A percentile compares a stretch with the other conserved stretches of the same genome.
Evolutionary conservation across 2,888 invertebrate species (phyloP).

Genomic region (Temnothorax rugatulus): DNA sequence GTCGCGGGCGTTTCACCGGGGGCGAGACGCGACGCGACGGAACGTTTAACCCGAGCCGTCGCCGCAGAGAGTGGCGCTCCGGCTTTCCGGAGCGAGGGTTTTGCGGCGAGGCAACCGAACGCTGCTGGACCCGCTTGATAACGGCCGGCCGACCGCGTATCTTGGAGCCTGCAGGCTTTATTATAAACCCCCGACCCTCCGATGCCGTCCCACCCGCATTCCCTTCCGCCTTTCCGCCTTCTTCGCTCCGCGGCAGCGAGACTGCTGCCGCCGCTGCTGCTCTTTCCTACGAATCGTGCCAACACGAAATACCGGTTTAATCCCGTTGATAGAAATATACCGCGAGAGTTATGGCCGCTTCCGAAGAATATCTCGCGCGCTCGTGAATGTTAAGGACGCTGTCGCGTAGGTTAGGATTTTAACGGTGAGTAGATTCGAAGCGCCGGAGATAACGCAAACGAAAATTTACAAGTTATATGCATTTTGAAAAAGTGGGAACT

Average conservation of each 20-base stretch:
- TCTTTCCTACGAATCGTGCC: slow-evolving; percentile 40
- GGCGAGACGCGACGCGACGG: slow-evolving; percentile 41
- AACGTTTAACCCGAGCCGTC: slow-evolving; percentile 56
- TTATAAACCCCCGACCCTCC: slow-evolving; percentile 82
- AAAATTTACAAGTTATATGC: neutral
- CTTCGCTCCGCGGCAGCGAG: slow-evolving; percentile 60
- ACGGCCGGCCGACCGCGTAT: slow-evolving; percentile 84
- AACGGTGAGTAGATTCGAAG: neutral
- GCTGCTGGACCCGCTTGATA: slow-evolving; percentile 85
- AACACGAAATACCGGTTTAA: slow-evolving; percentile 70
- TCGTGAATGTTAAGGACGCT: neutral
- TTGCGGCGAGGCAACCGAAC: slow-evolving; percentile 81
- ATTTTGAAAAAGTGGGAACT: neutral
- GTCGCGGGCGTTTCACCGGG: slow-evolving; percentile 61
- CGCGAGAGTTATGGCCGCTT: slow-evolving; percentile 40
- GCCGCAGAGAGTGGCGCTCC: slow-evolving; percentile 66
- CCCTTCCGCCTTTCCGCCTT: slow-evolving; percentile 67
- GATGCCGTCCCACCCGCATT: slow-evolving; percentile 35
- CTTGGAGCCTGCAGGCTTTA: slow-evolving; percentile 86
- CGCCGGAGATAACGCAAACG: neutral
- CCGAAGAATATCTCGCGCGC: slow-evolving; percentile 7
- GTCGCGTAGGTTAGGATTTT: slow-evolving; percentile 30
- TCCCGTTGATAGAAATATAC: slow-evolving; percentile 74
- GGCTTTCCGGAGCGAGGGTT: slow-evolving; percentile 76
- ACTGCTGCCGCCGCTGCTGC: slow-evolving; percentile 17